Evolutionary conservation across 2,113 vertebrate species (phyloP), one percentile per base, ranked within the genome.

Genomic region (Eurypyga helias): DNA sequence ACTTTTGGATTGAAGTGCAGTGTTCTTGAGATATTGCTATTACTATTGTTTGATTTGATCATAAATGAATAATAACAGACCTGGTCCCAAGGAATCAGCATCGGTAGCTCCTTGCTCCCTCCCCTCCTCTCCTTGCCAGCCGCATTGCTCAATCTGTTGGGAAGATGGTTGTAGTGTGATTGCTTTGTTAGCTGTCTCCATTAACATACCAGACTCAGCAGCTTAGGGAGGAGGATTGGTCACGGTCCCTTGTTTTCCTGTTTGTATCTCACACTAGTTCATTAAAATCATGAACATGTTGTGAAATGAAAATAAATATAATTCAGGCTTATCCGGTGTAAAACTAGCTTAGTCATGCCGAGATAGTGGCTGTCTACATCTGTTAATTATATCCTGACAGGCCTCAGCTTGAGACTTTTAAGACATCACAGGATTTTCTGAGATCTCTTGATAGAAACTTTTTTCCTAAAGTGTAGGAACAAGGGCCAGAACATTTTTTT

Each of bases 311-410:
- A 95, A 96, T 77, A 89, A 96, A 95, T 70, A 88, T 24, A 61
- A 83, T 86, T 91, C 14, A 1, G 17, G 76, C 38, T 95, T 95
- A 96, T 84, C 93, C 4, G 0, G 49, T 91, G 92, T 81, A 96
- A 96, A 97, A 95, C 80, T 62, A 58, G 81, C 94, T 98, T 95
- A 98, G 86, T 96, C 96, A 94, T 92, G 82, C 81, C 1, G 34
- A 97, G 87, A 93, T 87, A 77, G 87, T 76, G 87, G 52, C 78
- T 93, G 92, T 96, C 91, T 95, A 2, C 83, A 79, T 92, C 93
- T 90, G 91, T 83, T 96, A 96, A 92, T 95, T 96, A 78, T 7
- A 93, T 71, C 89, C 83, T 82, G 81, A 90, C 95, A 90, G 87
- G 92, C 25, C 77, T 91, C 92, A 96, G 57, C 94, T 51, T 96